These are phyloP conservation scores for Acanthis flammea DNA, from an alignment of 2,797 vertebrate species.

Conservation along the genomic window DNA sequence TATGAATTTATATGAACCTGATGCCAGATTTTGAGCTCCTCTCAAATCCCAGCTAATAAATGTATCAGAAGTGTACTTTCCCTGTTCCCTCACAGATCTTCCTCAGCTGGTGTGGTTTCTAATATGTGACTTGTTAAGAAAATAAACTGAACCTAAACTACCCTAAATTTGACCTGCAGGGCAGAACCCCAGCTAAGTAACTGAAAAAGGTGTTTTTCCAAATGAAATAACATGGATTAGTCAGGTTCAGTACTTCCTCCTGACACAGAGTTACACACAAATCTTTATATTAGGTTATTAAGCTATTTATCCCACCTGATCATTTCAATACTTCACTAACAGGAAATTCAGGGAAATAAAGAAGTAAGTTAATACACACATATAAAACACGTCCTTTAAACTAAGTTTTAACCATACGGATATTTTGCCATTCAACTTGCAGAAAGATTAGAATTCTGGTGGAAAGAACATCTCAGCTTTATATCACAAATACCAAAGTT, in stretches of 20 bases:
- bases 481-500: not conserved
- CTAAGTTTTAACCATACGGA: not conserved
- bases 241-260: not conserved
- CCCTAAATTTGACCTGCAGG: not conserved
- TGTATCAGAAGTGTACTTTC: slow-evolving; percentile 46
- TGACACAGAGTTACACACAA: not conserved
- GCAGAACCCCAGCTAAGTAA: not conserved
- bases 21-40: not conserved
- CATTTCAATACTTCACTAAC: not conserved
- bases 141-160: not conserved
- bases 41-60: slow-evolving; percentile 34
- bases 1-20: slow-evolving; percentile 47
- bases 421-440: not conserved
- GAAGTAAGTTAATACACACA: not conserved
- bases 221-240: not conserved
- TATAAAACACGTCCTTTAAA: not conserved
- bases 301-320: not conserved
- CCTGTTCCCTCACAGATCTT: not conserved
- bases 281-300: not conserved
- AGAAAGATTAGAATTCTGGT: not conserved
- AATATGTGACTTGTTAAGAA: not conserved
- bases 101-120: not conserved
- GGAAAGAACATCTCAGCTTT: not conserved
- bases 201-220: not conserved
- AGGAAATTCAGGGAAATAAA: not conserved